Evolutionary conservation across 2,797 vertebrate species (phyloP).

Genomic region (Coccyzus lansbergi): DNA sequence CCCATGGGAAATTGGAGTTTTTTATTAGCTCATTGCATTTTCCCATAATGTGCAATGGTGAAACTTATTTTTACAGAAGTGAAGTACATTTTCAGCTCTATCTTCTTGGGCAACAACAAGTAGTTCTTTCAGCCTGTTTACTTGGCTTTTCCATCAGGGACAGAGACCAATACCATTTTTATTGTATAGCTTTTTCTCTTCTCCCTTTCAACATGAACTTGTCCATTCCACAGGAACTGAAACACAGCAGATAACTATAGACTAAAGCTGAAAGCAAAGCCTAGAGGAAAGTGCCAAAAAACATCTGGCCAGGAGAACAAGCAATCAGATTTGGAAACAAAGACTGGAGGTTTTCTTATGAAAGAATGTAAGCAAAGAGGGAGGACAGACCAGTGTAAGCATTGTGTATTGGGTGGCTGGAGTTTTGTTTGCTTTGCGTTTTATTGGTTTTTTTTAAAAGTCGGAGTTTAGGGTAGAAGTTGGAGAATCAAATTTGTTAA

Average conservation of each 20-base stretch:
- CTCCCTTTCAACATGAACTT: background rate
- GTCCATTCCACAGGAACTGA: background rate
- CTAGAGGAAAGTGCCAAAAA: background rate
- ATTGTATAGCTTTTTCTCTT: background rate
- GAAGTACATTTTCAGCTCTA: background rate
- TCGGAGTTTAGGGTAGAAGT: background rate
- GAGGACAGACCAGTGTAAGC: background rate
- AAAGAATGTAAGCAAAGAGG: background rate
- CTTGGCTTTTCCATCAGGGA: background rate
- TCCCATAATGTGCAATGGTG: background rate
- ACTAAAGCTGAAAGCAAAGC: background rate
- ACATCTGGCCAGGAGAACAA: background rate
- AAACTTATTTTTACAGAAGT: background rate
- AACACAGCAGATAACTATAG: background rate
- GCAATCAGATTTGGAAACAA: background rate
- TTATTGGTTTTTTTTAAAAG: background rate
- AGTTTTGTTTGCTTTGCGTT: background rate
- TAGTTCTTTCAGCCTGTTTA: background rate
- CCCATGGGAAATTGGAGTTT: background rate
- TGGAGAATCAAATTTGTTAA: background rate
- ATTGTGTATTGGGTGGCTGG: background rate
- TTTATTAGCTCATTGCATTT: background rate
- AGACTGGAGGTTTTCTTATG: background rate
- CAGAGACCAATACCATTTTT: background rate
- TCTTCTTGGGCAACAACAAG: background rate